These are phyloP conservation scores for Mythimna vitellina DNA, from an alignment of 2,888 invertebrate species.

Conservation along the genomic window DNA sequence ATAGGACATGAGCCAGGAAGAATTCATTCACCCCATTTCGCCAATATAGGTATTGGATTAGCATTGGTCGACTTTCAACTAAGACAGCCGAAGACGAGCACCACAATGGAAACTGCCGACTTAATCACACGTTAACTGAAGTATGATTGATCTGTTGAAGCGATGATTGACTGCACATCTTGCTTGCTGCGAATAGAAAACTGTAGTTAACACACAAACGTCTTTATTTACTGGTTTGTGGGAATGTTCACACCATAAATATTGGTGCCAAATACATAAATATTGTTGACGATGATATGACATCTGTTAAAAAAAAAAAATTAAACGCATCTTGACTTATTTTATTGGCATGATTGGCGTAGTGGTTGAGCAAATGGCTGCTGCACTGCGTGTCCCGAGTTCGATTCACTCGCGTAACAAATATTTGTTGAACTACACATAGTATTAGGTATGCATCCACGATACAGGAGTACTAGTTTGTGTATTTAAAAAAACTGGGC, in stretches of 20 bases:
- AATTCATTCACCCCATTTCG: not conserved
- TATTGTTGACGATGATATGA: constrained; percentile 9
- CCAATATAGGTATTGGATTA: not conserved
- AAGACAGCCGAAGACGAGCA: not conserved
- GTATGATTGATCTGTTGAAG: constrained; percentile 45
- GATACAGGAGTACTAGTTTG: too few relatives aligned
- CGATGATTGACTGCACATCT: constrained; percentile 40
- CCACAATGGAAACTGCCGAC: constrained; percentile 18
- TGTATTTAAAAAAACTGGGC: too few relatives aligned
- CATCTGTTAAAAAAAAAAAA: not conserved
- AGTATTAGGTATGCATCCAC: too few relatives aligned
- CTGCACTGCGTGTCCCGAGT: too few relatives aligned
- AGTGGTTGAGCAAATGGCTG: too few relatives aligned
- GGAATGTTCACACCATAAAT: constrained; percentile 39
- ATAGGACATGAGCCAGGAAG: not conserved
- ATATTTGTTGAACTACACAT: too few relatives aligned
- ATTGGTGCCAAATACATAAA: constrained; percentile 23
- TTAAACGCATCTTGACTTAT: not conserved
- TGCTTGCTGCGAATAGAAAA: constrained; percentile 31
- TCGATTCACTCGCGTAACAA: too few relatives aligned
- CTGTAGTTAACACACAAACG: constrained; percentile 36
- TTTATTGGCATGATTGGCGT: too few relatives aligned
- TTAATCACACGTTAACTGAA: constrained; percentile 38
- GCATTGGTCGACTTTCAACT: constrained; percentile 22
- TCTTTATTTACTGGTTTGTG: constrained; percentile 27